phyloP scores from a whole-genome alignment of 2,797 vertebrate genomes.

The Spea hammondii region DNA sequence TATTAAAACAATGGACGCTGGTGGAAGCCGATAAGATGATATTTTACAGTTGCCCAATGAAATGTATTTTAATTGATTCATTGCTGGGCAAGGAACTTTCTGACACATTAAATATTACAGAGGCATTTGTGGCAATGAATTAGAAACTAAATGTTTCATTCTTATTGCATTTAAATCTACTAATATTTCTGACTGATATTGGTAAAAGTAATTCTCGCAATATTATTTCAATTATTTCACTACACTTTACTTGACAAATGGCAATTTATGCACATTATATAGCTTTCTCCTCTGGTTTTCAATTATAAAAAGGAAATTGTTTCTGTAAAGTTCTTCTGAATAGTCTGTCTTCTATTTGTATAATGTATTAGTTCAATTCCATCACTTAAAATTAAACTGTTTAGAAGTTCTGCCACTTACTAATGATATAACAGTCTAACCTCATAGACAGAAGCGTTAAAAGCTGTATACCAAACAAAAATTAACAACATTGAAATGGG shows the following conservation, averaged over 20 bases:
- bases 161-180: neutral
- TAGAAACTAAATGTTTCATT: neutral
- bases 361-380: constrained; percentile 34
- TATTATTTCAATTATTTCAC: constrained; percentile 37
- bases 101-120: neutral
- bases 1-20: too few relatives aligned
- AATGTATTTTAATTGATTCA: neutral
- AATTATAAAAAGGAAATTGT: constrained; percentile 29
- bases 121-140: neutral
- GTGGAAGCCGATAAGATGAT: neutral
- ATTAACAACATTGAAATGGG: constrained; percentile 19
- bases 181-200: constrained; percentile 23
- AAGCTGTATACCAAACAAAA: constrained; percentile 37
- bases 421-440: constrained; percentile 10
- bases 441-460: constrained; percentile 48
- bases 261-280: constrained; percentile 16
- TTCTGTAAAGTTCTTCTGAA: neutral
- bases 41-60: neutral
- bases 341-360: constrained; percentile 40
- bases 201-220: constrained; percentile 6
- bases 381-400: constrained; percentile 50
- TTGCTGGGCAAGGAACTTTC: neutral
- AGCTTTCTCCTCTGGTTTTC: neutral
- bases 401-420: constrained; percentile 39
- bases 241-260: constrained; percentile 20